phyloP scores from a whole-genome alignment of 2,797 vertebrate genomes.

The Rhinogobio ventralis region DNA sequence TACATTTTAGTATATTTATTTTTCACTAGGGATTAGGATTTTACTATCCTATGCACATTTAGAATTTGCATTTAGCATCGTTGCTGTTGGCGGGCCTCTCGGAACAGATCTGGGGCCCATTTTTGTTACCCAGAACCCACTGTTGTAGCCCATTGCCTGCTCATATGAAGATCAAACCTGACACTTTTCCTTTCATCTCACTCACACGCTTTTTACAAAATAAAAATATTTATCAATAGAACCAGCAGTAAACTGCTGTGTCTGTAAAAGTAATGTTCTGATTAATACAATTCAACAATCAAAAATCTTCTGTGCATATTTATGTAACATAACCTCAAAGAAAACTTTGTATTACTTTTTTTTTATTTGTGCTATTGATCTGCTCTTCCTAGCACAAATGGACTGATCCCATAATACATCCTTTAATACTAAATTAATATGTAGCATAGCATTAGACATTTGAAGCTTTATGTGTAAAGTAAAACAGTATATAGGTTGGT shows the following conservation, averaged over 20 bases:
- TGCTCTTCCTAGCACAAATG: background rate
- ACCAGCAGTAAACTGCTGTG: background rate
- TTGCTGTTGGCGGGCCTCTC: background rate
- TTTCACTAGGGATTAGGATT: no score
- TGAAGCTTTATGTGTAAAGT: background rate
- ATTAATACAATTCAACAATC: background rate
- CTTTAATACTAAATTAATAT: background rate
- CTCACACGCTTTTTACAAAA: background rate
- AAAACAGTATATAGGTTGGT: background rate
- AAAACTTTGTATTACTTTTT: background rate
- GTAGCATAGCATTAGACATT: background rate
- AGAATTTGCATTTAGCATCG: background rate
- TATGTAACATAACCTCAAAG: constrained; percentile 2
- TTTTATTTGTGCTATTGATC: background rate
- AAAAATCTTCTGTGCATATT: background rate
- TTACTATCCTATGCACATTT: background rate
- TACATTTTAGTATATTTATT: no score
- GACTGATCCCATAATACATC: background rate
- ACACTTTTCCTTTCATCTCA: constrained; percentile 21
- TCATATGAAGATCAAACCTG: constrained; percentile 1
- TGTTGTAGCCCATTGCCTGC: background rate
- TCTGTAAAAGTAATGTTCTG: background rate
- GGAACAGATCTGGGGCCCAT: background rate
- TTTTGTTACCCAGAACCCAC: background rate
- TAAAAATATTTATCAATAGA: no score